Base-by-base conservation (phyloP, 2,888 invertebrate genomes). In the Acrobeloides nanus region DNA sequence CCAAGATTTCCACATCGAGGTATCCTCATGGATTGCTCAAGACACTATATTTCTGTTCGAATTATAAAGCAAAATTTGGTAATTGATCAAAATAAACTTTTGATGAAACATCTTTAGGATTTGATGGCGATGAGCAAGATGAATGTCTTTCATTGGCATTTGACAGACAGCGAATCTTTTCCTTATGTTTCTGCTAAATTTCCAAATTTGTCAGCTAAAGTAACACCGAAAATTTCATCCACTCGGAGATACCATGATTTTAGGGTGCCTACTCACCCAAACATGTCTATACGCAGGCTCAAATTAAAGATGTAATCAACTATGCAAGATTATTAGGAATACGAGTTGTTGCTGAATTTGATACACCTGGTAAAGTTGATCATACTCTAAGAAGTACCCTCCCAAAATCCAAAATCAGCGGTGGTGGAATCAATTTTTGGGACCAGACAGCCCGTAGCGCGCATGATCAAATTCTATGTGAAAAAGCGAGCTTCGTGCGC, bases 131-230 rank as follows among this genome's bases (percentile, higher is more conserved):
- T 48, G 75, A 89, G 89, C 74, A 92, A 92, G 76, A 76, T 89
- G 71, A 92, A 92, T 74, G 86, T 89, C 0, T 82, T 92, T 53
- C 90, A 92, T 74, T 92, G 90, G 90, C 92, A 92, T 74, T 84
- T 92, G 40, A 85, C 64, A 0, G 92, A 92, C 74, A 89, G 89
- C 74, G 85, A 87, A 67, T 86, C 89, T 55, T 92, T 92, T 74
- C 89, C 90, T 0, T 92, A 85, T 72, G 81, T 84, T 60, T 89
- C 89, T 72, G 76, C 76, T 38, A 79, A 73, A 32, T 90, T 83
- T 74, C 89, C 90, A 0, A 81, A 84, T 54, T 77, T 90, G 38
- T 84, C 75, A 32, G 45, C 58, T 31, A 61, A 66, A 33, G 48
- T 48, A 3, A n/a, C 25, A 10, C 10, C 25, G 29, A 29, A 12